Evolutionary conservation across 2,113 vertebrate genomes (phyloP).

Genomic region (Hipposideros armiger): DNA sequence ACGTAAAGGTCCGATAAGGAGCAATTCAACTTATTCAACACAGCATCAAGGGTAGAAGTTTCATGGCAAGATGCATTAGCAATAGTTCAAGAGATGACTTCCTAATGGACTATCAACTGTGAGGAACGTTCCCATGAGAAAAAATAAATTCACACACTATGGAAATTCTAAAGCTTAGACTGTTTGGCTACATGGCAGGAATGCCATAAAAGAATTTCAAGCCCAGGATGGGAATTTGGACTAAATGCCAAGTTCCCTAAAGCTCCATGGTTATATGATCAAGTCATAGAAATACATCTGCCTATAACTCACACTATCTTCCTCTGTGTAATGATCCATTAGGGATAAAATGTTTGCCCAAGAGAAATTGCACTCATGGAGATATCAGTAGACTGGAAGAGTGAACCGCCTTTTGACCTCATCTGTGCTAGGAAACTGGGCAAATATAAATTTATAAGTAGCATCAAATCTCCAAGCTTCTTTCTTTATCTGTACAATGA

Average conservation of each 20-base stretch:
- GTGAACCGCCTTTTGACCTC: neutral
- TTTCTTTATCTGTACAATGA: neutral
- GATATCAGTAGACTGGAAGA: neutral
- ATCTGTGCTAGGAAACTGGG: neutral
- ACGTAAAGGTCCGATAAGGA: neutral
- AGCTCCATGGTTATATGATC: neutral
- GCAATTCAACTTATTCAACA: neutral
- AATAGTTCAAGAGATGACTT: neutral
- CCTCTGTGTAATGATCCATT: neutral
- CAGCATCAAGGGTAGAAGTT: neutral
- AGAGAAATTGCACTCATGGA: neutral
- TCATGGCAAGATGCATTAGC: neutral
- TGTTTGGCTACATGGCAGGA: neutral
- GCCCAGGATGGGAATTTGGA: neutral
- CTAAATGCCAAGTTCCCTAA: neutral
- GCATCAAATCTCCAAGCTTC: neutral
- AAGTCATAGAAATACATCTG: neutral
- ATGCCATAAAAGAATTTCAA: neutral
- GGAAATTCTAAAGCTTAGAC: fast-evolving
- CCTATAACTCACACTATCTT: neutral
- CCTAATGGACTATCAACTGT: neutral
- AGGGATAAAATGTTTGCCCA: neutral
- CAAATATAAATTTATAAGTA: neutral
- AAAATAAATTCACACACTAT: neutral
- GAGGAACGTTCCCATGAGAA: neutral